Base-by-base conservation (phyloP, 1,140 invertebrate species). In the Drosophila mojavensis region DNA sequence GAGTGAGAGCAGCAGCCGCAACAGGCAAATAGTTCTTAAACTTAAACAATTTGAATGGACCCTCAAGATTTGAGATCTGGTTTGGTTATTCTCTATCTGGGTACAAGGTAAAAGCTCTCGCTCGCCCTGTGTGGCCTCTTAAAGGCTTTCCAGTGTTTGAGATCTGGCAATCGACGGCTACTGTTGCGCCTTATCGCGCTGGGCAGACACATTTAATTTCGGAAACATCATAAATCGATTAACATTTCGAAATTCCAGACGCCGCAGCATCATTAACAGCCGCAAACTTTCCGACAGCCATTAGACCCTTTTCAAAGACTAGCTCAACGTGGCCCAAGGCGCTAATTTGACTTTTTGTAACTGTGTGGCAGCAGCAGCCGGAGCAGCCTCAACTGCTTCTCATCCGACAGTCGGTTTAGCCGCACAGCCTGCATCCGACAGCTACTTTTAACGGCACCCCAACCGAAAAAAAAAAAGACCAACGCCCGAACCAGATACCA, bases 151-250 rank as follows among this genome's bases (percentile, higher is more conserved):
- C 53, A 58, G 43, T 9, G 10, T 48, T 71, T 47, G 20, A 55
- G 55, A 9, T 43, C 36, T 28, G 11, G 48, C 24, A 26, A 43
- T 28, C 54, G 15, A 3, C 43, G 39, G 78, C 82, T 85, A 81
- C 82, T 78, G 82, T 85, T 66, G 61, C 41, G 65, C 48, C 82
- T 86, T 86, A 86, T 86, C 82, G 74, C 28, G 10, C 13, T 39
- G 30, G 30, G 20, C 75, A 71, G 80, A 83, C 80, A 65, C 75
- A 74, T 85, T 84, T 85, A 67, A 78, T 89, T 88, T 60, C 53
- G 50, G 48, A 71, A 77, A 88, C 84, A 88, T 89, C 84, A 88
- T 88, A 88, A 88, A 88, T 88, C 84, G 84, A 88, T 88, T 89
- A 88, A 80, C 80, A 79, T 68, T 71, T 73, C n/a, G 17, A 64